Percentiles rank a stretch among this genome's conserved stretches.
Conservation (phyloP, 2,888 invertebrate genomes). For the Latrodectus hesperus region DNA sequence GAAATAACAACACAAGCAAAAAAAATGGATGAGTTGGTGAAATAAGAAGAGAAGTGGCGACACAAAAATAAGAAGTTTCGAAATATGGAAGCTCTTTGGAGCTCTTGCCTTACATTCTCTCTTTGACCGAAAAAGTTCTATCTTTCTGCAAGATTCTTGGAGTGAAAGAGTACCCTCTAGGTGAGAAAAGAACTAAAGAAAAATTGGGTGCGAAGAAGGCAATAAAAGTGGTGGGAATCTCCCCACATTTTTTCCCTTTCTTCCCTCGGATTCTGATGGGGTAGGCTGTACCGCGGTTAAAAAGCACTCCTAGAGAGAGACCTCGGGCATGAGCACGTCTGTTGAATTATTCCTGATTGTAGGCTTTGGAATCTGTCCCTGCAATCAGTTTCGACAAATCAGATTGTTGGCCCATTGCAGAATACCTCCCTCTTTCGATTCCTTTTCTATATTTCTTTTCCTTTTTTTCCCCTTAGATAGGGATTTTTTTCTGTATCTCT, state of each 20-base stretch:
- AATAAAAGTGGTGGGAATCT: conserved; percentile 62
- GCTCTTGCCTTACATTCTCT: conserved; percentile 29
- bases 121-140: conserved; percentile 48
- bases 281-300: conserved; percentile 19
- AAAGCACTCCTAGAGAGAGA: conserved; percentile 31
- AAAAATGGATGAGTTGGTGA: neutral
- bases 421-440: conserved; percentile 5
- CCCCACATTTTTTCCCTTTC: conserved; percentile 20
- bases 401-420: conserved; percentile 61
- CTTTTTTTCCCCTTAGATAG: neutral
- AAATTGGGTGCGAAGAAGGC: conserved; percentile 53
- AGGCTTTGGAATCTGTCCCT: conserved; percentile 60
- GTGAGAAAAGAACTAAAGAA: neutral
- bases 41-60: conserved; percentile 6
- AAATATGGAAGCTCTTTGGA: conserved; percentile 51
- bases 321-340: conserved; percentile 52
- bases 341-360: conserved; percentile 68
- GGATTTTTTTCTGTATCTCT: conserved; percentile 12
- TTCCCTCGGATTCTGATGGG: conserved; percentile 32
- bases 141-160: conserved; percentile 53
- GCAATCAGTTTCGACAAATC: conserved; percentile 67
- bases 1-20: neutral
- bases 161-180: conserved; percentile 52
- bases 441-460: neutral
- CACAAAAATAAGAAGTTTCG: conserved; percentile 35